These are phyloP conservation scores for Philotrypesis tridentata DNA, from an alignment of 1,140 invertebrate genomes.

Conservation along the genomic window DNA sequence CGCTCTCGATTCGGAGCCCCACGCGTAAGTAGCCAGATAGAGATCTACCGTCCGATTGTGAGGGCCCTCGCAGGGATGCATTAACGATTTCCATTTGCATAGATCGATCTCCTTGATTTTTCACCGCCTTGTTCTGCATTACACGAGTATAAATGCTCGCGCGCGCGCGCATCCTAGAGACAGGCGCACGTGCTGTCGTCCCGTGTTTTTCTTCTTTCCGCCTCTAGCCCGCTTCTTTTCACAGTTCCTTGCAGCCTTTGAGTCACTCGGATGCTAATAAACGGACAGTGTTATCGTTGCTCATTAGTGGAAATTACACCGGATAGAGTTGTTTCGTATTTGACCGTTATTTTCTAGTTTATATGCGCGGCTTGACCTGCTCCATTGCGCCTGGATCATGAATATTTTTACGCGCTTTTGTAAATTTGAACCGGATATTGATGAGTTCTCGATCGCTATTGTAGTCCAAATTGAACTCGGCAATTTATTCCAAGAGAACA, in stretches of 20 bases:
- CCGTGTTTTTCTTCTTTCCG: neutral
- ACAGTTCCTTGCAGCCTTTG: neutral
- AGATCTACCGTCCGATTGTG: slow-evolving; percentile 56
- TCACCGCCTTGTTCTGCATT: neutral
- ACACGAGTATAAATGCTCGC: slow-evolving; percentile 29
- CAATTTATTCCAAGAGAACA: neutral
- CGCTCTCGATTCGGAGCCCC: neutral
- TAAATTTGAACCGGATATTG: neutral
- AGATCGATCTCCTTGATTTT: slow-evolving; percentile 65
- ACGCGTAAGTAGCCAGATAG: neutral
- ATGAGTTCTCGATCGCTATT: neutral
- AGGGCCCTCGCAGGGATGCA: slow-evolving; percentile 59
- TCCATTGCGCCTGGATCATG: slow-evolving; percentile 51
- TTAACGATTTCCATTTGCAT: slow-evolving; percentile 70
- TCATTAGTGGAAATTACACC: neutral
- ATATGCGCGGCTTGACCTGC: neutral
- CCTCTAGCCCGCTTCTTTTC: neutral
- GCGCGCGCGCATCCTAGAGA: neutral
- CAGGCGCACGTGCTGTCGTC: neutral
- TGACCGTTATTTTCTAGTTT: neutral
- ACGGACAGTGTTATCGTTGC: neutral
- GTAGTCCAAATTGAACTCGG: neutral
- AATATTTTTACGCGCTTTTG: neutral
- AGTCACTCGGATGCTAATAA: neutral
- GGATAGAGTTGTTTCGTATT: neutral